Percentiles rank a stretch among this genome's conserved stretches.
These are phyloP conservation scores for Unio delphinus DNA, from an alignment of 2,888 invertebrate species.

Conservation along the genomic window DNA sequence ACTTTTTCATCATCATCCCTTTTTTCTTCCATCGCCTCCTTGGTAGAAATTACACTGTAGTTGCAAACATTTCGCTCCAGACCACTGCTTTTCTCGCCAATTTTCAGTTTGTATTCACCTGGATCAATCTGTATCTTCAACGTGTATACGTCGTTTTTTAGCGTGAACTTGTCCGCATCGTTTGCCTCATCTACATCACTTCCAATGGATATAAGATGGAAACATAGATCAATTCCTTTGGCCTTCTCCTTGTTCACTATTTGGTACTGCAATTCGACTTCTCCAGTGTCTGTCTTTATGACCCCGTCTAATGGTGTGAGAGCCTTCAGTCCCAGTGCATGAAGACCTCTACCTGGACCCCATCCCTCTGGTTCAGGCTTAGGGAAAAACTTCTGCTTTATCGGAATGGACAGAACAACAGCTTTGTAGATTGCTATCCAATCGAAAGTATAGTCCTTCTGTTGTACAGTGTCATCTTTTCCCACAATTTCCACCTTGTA, in stretches of 20 bases:
- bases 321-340: constrained; percentile 36
- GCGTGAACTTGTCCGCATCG: constrained; percentile 17
- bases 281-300: constrained; percentile 33
- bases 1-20: constrained; percentile 1
- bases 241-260: constrained; percentile 28
- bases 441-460: constrained; percentile 49
- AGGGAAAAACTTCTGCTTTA: constrained; percentile 54
- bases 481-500: constrained; percentile 66
- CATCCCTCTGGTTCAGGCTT: constrained; percentile 60
- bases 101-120: constrained; percentile 35
- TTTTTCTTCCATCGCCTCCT: constrained; percentile 9
- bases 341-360: constrained; percentile 53
- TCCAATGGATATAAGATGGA: constrained; percentile 19
- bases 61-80: constrained; percentile 59
- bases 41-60: constrained; percentile 44
- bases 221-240: constrained; percentile 21
- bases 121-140: constrained; percentile 22
- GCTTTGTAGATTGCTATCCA: constrained; percentile 58
- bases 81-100: constrained; percentile 24
- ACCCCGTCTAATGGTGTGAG: constrained; percentile 27
- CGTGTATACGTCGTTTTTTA: constrained; percentile 27
- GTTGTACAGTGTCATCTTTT: constrained; percentile 45
- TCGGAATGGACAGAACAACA: constrained; percentile 35
- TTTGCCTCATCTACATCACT: constrained; percentile 17
- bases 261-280: constrained; percentile 31